Evolutionary conservation across 2,888 invertebrate species (phyloP), one percentile per base, ranked within the genome.

Genomic region (Agrochola macilenta): DNA sequence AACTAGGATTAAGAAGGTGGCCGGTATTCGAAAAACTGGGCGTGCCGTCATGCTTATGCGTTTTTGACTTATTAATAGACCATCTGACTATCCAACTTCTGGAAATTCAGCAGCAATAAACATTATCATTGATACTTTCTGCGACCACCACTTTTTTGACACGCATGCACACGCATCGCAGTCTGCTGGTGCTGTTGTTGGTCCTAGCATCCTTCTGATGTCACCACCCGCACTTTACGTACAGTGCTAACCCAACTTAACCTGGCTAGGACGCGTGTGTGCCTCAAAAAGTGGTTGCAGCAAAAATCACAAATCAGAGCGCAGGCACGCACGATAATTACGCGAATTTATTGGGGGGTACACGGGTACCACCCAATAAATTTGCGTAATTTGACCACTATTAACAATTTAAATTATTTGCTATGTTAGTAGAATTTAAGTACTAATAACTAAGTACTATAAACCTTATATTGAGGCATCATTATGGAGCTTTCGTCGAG

Each of bases 91-190:
- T 14, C 20, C 23, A 49, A 39, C 26, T 49, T 61, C 60, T 60
- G 49, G 26, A 74, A 74, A 74, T 49, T 39, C 23, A 49, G 58
- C 49, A 72, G 23, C 1, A 49, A 49, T 20, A n/a, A 57, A 46
- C 1, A 71, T 74, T 23, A 23, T n/a, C 23, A 68, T 68, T 52
- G 30, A 30, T n/a, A 20, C 30, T 70, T 46, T 70, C 17, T 57
- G 43, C 14, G 11, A 69, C 69, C 52, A 73, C 17, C 20, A 35
- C 7, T 46, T 49, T 26, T 49, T 54, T 52, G 0, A 20, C 23
- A 4, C 39, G n/a, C 23, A 4, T 26, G n/a, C n/a, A 20, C 12
- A 12, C 30, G 30, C 14, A 20, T 23, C 23, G 8, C 8, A 30
- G 12, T 8, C 30, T 30, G 14, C 30, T 30, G 20, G 11, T n/a